These are phyloP conservation scores for Bombus waltoni DNA, from an alignment of 1,140 invertebrate genomes.

Conservation along the genomic window DNA sequence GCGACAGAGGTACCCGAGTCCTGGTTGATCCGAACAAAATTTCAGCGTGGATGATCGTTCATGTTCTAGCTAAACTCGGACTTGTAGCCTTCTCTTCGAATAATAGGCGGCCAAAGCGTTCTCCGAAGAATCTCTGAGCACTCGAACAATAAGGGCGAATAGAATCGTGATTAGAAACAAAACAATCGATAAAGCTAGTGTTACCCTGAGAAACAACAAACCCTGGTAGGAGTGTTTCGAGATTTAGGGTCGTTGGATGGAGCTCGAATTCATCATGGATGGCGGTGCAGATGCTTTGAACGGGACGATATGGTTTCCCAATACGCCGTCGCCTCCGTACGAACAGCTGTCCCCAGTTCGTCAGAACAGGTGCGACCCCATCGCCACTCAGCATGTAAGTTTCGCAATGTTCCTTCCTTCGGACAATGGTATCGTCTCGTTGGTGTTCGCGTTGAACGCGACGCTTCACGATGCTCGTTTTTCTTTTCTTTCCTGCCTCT, in stretches of 20 bases:
- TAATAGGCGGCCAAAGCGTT: constrained; percentile 28
- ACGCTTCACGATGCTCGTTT: constrained; percentile 19
- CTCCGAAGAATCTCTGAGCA: constrained; percentile 34
- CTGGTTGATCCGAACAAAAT: neutral
- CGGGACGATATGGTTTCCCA: constrained; percentile 75
- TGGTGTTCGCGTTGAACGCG: constrained; percentile 19
- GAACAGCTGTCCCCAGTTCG: constrained; percentile 77
- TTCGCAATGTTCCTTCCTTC: no score
- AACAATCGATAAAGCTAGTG: constrained; percentile 8
- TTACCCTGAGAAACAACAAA: neutral
- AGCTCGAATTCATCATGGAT: constrained; percentile 78
- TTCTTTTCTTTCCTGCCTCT: no score
- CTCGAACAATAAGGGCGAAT: constrained; percentile 5
- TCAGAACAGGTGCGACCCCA: constrained; percentile 70
- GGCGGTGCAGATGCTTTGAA: constrained; percentile 73
- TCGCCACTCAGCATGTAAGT: constrained; percentile 76
- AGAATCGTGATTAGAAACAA: constrained; percentile 21
- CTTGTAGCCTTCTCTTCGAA: constrained; percentile 36
- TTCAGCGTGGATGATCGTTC: constrained; percentile 15
- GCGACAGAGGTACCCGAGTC: neutral
- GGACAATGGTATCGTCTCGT: neutral
- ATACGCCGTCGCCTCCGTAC: constrained; percentile 75
- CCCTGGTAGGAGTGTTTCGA: constrained; percentile 23
- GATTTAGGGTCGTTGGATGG: constrained; percentile 69
- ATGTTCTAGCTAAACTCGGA: constrained; percentile 13